phyloP scores from a whole-genome alignment of 2,113 vertebrate genomes.

The Zapornia atra region DNA sequence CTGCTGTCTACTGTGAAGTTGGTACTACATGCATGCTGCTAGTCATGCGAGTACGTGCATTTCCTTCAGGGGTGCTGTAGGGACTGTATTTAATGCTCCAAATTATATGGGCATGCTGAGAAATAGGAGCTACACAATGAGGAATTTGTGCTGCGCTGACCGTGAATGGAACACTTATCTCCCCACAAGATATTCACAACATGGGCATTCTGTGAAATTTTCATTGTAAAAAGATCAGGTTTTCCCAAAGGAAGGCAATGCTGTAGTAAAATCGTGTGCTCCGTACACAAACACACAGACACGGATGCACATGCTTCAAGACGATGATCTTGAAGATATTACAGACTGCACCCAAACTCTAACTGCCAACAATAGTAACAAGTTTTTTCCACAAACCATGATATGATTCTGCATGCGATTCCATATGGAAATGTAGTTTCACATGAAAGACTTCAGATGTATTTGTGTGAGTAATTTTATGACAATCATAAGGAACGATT shows the following conservation, averaged over 20 bases:
- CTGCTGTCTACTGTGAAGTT: background rate
- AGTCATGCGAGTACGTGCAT: background rate
- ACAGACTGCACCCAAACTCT: background rate
- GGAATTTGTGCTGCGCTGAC: background rate
- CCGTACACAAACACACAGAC: background rate
- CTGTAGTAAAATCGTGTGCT: background rate
- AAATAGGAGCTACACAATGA: background rate
- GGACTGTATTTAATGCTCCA: background rate
- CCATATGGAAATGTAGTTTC: background rate
- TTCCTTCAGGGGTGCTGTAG: background rate
- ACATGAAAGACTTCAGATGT: background rate
- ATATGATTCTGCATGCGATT: background rate
- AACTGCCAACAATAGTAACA: background rate
- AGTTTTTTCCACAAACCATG: background rate
- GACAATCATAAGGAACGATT: background rate
- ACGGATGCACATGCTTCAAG: background rate
- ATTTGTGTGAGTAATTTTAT: background rate
- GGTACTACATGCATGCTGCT: background rate
- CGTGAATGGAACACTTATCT: background rate
- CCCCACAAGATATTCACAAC: background rate
- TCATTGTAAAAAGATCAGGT: background rate
- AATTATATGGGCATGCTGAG: background rate
- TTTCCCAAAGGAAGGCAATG: background rate
- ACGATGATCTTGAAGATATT: background rate
- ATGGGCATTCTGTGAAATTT: background rate